Evolutionary conservation across 2,113 vertebrate species (phyloP).

Genomic region (Sylvia atricapilla): DNA sequence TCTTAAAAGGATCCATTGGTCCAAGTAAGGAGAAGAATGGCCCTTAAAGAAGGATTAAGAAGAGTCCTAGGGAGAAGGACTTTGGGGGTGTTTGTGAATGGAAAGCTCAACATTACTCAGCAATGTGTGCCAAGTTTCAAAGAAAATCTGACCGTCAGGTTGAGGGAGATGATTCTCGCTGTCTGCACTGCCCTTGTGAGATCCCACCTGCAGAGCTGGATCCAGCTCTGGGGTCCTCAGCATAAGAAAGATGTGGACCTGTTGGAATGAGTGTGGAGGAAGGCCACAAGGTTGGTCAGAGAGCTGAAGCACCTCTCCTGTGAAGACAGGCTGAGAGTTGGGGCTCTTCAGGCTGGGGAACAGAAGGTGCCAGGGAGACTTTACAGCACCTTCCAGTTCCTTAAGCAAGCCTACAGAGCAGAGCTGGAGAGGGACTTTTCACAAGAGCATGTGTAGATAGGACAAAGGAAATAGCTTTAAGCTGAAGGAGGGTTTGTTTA

Average conservation of each 20-base stretch:
- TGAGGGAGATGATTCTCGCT: background rate
- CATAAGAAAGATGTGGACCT: background rate
- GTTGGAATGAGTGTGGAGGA: background rate
- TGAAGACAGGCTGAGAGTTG: background rate
- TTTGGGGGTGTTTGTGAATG: background rate
- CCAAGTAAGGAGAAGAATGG: background rate
- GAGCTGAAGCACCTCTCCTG: background rate
- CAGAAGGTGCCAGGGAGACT: background rate
- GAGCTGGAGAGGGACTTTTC: background rate
- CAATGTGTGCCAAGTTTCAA: rapidly evolving
- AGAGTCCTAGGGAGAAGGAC: background rate
- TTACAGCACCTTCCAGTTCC: background rate
- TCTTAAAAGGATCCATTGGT: background rate
- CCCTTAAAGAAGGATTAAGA: background rate
- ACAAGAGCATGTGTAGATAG: no score
- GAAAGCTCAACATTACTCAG: background rate
- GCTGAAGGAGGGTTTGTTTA: background rate
- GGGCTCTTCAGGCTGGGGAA: background rate
- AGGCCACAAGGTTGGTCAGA: background rate
- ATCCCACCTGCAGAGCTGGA: background rate
- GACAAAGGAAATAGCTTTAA: background rate
- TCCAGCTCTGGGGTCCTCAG: background rate
- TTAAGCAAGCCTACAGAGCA: background rate
- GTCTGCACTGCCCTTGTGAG: background rate
- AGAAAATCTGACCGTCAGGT: background rate